Base-by-base conservation (phyloP, 2,888 invertebrate genomes). In the Frankliniella intonsa region DNA sequence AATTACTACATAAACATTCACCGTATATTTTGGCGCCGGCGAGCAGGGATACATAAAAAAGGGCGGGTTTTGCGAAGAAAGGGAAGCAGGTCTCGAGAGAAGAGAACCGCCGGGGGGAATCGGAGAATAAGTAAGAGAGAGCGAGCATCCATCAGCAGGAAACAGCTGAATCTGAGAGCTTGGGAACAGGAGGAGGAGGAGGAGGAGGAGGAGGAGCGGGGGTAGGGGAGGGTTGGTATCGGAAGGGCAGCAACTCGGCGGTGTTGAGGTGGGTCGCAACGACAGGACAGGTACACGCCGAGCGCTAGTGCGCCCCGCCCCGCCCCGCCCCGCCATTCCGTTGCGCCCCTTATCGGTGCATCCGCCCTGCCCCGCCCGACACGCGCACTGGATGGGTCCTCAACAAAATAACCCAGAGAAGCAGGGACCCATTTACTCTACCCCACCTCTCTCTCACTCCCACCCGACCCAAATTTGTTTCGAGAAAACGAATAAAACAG, bases 71-170 rank as follows among this genome's bases (percentile, higher is more conserved):
- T 38, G 38, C 38, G 38, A 2, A 38, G 38, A 25, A 22, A 76
- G 22, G 1, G 9, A 25, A n/a, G 22, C 69, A 22, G 69, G n/a
- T 19, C 19, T n/a, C 19, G 69, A 22, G 65, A 22, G 69, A 69
- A 22, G 69, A 38, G 38, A 38, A 38, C 5, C 22, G 69, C 1
- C 69, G 69, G 69, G n/a, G 69, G 69, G 25, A 76, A 76, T 76
- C 25, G 22, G 69, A 22, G 69, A 76, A 76, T 76, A 76, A 76
- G 69, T 25, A 76, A 76, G 69, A 22, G 25, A 55, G 55, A 55
- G 55, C 55, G 12, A 19, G 25, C 22, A 62, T 62, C 62, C 62
- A 62, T 62, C 62, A 62, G 62, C n/a, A n/a, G 62, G 62, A n/a
- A 62, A 62, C 62, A 62, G 62, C 62, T 62, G 62, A 17, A 62